These are phyloP conservation scores for Euwallacea fornicatus DNA, from an alignment of 1,140 invertebrate species.

Conservation along the genomic window DNA sequence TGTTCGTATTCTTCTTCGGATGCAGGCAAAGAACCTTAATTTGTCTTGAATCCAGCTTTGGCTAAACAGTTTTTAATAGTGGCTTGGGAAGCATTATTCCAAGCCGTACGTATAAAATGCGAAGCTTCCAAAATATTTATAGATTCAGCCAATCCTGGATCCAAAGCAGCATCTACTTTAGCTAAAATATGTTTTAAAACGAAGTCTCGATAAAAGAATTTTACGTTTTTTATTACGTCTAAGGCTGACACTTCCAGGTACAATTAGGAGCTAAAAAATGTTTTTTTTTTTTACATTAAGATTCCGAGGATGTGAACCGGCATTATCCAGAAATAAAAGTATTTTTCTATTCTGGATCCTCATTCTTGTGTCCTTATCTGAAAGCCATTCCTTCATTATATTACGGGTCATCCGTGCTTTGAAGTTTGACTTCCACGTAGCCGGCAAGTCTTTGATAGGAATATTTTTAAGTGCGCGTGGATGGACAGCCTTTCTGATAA, in stretches of 20 bases:
- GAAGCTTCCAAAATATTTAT: slow-evolving; percentile 22
- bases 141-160: neutral
- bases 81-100: slow-evolving; percentile 18
- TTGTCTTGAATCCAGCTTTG: slow-evolving; percentile 28
- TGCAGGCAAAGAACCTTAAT: slow-evolving; percentile 13
- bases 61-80: slow-evolving; percentile 27
- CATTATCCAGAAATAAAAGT: slow-evolving; percentile 43
- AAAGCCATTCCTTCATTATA: slow-evolving; percentile 14
- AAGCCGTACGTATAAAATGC: slow-evolving; percentile 28
- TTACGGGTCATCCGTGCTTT: slow-evolving; percentile 15
- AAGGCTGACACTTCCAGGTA: slow-evolving; percentile 52
- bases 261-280: slow-evolving; percentile 54
- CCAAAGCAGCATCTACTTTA: slow-evolving; percentile 22
- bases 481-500: slow-evolving; percentile 1
- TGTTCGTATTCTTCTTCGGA: slow-evolving; percentile 14
- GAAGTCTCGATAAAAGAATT: slow-evolving; percentile 45
- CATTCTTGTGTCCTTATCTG: slow-evolving; percentile 48
- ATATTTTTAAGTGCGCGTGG: slow-evolving; percentile 1
- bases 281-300: slow-evolving; percentile 48
- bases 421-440: slow-evolving; percentile 10
- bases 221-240: slow-evolving; percentile 55
- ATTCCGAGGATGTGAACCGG: slow-evolving; percentile 44
- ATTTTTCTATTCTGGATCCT: slow-evolving; percentile 46
- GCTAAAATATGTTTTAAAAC: slow-evolving; percentile 43
- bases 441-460: neutral